Evolutionary conservation across 2,797 vertebrate species (phyloP), one percentile per base, ranked within the genome.

Genomic region (Cynodonichthys magdalenae): DNA sequence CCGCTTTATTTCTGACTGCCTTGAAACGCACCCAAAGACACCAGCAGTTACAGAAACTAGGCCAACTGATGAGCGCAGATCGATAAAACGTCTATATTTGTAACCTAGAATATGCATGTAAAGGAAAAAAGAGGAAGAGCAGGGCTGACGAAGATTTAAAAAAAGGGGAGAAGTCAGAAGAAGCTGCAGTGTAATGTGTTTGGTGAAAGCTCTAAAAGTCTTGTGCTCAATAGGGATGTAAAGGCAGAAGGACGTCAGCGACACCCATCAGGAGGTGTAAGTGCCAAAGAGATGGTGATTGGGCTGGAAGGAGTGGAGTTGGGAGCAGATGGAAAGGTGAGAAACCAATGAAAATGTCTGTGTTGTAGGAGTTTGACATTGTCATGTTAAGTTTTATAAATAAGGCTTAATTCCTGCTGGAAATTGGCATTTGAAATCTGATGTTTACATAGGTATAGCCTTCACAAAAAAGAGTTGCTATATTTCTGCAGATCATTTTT

Each of bases 231-330:
- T 87, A 99, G 98, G 92, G 98, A 99, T 48, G 71, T 95, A 78
- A 99, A 96, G 90, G 79, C 93, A 89, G 98, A 99, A 29, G 95
- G 95, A 66, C 95, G 96, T 55, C 97, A 96, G 71, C 94, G 95
- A 45, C 95, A 98, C 91, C 95, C 96, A 27, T 79, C 96, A 0
- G 95, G 96, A 46, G 93, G 96, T 24, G 94, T 96, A 83, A 96
- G 94, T 80, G 94, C 97, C 89, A 97, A 97, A 85, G 98, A 99
- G 89, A 94, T 94, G 94, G 95, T 98, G 83, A 94, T 98, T 57
- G 96, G 97, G 55, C 94, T 99, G 53, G 98, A 99, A 91, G 97
- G 98, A 20, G 97, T 99, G 83, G 97, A 99, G 87, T 90, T 99
- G 0, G 98, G 98, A 64, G 97, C 97, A 0, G 96, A 98, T 0